Conservation (phyloP, 2,888 invertebrate genomes). For the Drosophila borealis region DNA sequence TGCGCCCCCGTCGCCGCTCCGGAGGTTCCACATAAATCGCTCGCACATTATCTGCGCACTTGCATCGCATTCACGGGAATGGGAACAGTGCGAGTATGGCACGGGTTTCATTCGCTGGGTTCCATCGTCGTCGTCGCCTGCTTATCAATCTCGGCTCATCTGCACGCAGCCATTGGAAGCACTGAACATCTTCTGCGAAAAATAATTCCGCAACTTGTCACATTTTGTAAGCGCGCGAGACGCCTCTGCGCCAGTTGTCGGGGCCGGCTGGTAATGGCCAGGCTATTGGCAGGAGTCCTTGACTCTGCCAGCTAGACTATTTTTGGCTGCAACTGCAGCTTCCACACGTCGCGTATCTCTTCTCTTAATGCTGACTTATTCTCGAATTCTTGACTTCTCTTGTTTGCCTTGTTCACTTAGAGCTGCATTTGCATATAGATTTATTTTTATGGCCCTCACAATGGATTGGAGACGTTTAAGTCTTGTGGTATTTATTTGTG, state of each 20-base stretch:
- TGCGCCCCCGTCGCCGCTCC: conserved; percentile 12
- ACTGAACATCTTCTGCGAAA: conserved; percentile 76
- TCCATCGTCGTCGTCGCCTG: conserved; percentile 33
- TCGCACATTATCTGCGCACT: conserved; percentile 66
- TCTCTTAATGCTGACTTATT: conserved; percentile 40
- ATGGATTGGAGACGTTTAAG: conserved; percentile 41
- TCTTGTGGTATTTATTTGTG: conserved; percentile 52
- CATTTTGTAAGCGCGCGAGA: conserved; percentile 72
- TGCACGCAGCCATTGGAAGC: conserved; percentile 68
- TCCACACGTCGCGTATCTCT: conserved; percentile 20
- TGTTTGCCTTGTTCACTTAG: conserved; percentile 49
- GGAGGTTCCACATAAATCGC: conserved; percentile 77
- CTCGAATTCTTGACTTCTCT: conserved; percentile 23
- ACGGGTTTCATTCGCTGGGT: conserved; percentile 37
- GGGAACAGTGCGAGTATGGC: conserved; percentile 52
- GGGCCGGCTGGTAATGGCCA: conserved; percentile 34
- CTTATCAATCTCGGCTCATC: conserved; percentile 79
- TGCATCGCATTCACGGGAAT: conserved; percentile 59
- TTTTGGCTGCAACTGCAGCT: conserved; percentile 45
- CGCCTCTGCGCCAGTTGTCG: conserved; percentile 68
- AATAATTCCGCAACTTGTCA: conserved; percentile 79
- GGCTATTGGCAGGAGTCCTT: conserved; percentile 61
- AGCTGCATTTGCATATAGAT: conserved; percentile 74
- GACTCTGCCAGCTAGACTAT: conserved; percentile 60
- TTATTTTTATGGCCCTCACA: conserved; percentile 73